phyloP scores from a whole-genome alignment of 1,140 invertebrate species.

The Saccostrea echinata region DNA sequence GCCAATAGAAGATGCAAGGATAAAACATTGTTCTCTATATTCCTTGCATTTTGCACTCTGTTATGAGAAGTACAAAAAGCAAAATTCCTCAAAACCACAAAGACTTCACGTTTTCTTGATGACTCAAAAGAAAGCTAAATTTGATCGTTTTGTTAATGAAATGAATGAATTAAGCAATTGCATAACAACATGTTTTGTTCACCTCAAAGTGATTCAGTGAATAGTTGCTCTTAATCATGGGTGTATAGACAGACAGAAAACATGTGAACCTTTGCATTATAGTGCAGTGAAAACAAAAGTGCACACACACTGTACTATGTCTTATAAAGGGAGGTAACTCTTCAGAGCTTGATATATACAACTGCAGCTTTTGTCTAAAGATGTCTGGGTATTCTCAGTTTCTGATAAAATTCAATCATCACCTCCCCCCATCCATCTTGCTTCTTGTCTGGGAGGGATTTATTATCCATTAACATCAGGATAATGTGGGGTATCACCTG shows the following conservation, averaged over 20 bases:
- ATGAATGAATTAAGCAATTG: background rate
- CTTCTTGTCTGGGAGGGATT: background rate
- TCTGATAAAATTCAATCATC: background rate
- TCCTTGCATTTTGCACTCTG: background rate
- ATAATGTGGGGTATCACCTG: background rate
- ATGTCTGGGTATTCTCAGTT: background rate
- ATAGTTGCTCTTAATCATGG: background rate
- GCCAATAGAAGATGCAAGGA: background rate
- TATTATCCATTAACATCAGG: background rate
- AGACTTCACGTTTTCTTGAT: background rate
- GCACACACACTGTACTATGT: background rate
- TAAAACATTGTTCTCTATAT: background rate
- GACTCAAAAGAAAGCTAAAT: background rate
- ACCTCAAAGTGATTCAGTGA: background rate
- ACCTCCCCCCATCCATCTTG: background rate
- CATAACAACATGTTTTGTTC: background rate
- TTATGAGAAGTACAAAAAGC: background rate
- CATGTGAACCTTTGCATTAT: background rate
- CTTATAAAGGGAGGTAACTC: background rate
- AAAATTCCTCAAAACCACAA: background rate
- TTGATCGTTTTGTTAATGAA: background rate
- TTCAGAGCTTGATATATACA: background rate
- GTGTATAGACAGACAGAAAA: background rate
- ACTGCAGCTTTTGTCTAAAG: background rate
- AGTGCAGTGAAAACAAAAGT: slow-evolving; percentile 11